Evolutionary conservation across 2,888 invertebrate species (phyloP), one percentile per base, ranked within the genome.

Genomic region (Argyresthia albistria): DNA sequence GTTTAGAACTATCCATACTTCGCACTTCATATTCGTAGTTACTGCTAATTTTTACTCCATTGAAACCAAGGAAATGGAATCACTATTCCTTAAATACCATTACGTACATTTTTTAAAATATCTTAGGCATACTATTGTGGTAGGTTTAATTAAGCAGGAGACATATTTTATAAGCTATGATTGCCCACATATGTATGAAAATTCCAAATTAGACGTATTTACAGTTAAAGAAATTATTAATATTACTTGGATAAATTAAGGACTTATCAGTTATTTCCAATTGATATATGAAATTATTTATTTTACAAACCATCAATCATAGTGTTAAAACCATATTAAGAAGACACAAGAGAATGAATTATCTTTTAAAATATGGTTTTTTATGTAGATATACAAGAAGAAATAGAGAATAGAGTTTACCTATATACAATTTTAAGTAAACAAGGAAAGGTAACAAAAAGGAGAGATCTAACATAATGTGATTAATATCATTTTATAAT

Each of bases 161-260:
- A 87, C 87, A 87, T 87, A 87, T 86, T 86, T 86, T 70, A 63
- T 62, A 67, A 74, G 76, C 69, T 67, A 73, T 74, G 67, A 83
- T 86, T 86, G 87, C 87, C 86, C 87, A 86, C 86, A 82, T 76
- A 72, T 45, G 46, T 46, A 52, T 52, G 42, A 35, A 35, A 35
- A 35, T 57, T 37, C 37, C 35, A 36, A 37, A 37, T 36, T 35
- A 51, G 43, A 14, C 35, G 43, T 64, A 64, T 62, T 58, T 59
- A 64, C 58, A 60, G 36, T 10, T 25, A 55, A 53, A 56, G 48
- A 53, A 25, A 53, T 57, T 53, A 54, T 54, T 51, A 57, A 57
- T 50, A 53, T 53, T 47, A 48, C n/a, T 37, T 48, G 48, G 37
- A 48, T 37, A 48, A 48, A 48, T 36, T 48, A 48, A 48, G 37